Evolutionary conservation across 2,113 vertebrate genomes (phyloP), one percentile per base, ranked within the genome.

Genomic region (Lota lota): DNA sequence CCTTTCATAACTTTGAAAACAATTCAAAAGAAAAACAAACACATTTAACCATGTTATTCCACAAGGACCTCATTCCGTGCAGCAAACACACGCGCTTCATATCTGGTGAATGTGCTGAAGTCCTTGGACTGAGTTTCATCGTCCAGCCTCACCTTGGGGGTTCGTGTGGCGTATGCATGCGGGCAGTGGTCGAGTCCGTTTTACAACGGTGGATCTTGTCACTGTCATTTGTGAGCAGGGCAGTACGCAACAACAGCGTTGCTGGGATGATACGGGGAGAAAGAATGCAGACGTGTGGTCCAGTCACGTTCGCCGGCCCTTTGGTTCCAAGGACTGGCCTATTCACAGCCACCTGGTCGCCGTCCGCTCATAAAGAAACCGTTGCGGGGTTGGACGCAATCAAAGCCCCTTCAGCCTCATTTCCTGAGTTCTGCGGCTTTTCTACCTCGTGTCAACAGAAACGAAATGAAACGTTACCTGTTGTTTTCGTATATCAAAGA

Each of bases 391-490:
- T 90, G 83, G 82, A 70, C 77, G 75, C 92, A 94, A 93, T 95
- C 93, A 94, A 93, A 92, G 91, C 88, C 80, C 80, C 87, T 88
- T 90, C 87, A 90, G 87, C 8, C 90, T 94, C 73, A 96, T 96
- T 96, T 97, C 93, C 95, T 94, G 85, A 82, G 86, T 76, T 88
- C 73, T 77, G 79, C 83, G 77, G 79, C 71, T 70, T 82, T 47
- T 91, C 89, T 91, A 94, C 93, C 92, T 94, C 91, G 78, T 94
- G 95, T 97, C 94, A 97, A 97, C 93, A 95, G 84, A 14, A 74
- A 87, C 88, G 87, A 93, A 96, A 94, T 94, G 92, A 94, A 93
- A 87, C 75, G 68, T 84, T 84, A 74, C 59, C 64, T 73, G 54
- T 28, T 1, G 18, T 58, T 67, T 69, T 69, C 66, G 62, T 50